phyloP scores from a whole-genome alignment of 2,113 vertebrate species.

The Bagarius yarrelli region DNA sequence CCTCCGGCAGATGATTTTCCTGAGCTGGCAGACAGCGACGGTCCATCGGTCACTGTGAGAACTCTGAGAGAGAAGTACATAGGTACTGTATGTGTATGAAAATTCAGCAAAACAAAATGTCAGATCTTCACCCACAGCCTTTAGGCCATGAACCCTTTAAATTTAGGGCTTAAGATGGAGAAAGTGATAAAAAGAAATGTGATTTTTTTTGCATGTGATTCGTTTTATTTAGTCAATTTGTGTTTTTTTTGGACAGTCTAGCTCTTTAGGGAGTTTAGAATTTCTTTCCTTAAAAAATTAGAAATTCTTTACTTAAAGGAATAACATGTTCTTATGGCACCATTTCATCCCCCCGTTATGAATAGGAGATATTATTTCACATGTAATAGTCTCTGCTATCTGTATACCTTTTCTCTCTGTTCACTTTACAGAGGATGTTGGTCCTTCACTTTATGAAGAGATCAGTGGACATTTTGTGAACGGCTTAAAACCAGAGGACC shows the following conservation, averaged over 20 bases:
- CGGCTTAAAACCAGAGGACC: constrained; percentile 58
- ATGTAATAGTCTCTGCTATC: neutral
- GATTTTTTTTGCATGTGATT: neutral
- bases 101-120: too few relatives aligned
- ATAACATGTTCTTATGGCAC: neutral
- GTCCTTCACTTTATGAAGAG: constrained; percentile 56
- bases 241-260: neutral
- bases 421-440: constrained; percentile 58
- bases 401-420: neutral
- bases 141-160: neutral
- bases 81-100: constrained; percentile 50
- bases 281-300: too few relatives aligned
- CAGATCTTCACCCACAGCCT: neutral
- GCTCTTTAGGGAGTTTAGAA: neutral
- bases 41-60: constrained; percentile 64
- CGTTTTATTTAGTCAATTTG: neutral
- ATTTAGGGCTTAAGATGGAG: neutral
- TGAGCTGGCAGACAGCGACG: constrained; percentile 60
- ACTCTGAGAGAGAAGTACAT: constrained; percentile 61
- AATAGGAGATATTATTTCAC: neutral
- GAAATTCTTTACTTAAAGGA: too few relatives aligned
- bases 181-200: neutral
- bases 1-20: constrained; percentile 50
- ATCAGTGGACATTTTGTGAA: constrained; percentile 58
- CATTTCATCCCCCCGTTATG: neutral